A percentile compares a stretch with the other conserved stretches of the same genome.
These are phyloP conservation scores for chimpanzee (Pan troglodytes) DNA, from an alignment of 2,113 vertebrate species.

Conservation along the genomic window NHGRI_mPanTro3-v2.1_pri NC_072398.2:212646001-212646500, in stretches of 20 bases:
- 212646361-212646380: background rate
- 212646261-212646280: background rate
- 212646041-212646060: accelerated
- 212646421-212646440: accelerated
- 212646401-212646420: accelerated
- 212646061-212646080: accelerated
- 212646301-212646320: constrained; percentile 50
- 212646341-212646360: background rate
- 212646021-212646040: accelerated
- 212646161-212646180: accelerated
- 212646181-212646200: background rate
- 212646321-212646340: constrained; percentile 44
- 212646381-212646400: background rate
- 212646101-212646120: background rate
- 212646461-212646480: accelerated
- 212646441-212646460: background rate
- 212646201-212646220: background rate
- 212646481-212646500: background rate
- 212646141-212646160: accelerated
- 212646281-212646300: constrained; percentile 13
- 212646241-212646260: background rate
- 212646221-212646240: constrained; percentile 46
- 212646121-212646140: background rate
- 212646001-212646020: accelerated
- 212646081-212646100: background rate